Conservation (phyloP, 2,113 vertebrate genomes). For the Gallinago jamesoni region DNA sequence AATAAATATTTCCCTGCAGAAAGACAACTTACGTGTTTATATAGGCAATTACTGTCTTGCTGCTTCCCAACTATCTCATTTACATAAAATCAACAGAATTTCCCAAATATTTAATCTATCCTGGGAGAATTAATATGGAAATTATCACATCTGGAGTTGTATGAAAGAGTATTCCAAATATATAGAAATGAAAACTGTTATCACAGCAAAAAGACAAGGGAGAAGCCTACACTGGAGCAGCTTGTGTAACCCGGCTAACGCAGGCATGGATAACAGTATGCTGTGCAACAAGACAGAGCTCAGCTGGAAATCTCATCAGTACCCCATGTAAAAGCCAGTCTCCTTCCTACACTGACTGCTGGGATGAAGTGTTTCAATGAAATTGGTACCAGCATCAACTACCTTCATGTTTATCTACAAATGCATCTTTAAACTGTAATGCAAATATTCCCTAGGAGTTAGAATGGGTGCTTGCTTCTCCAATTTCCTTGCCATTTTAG, state of each 20-base stretch:
- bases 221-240: not conserved
- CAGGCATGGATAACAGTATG: fast-evolving
- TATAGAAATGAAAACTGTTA: not conserved
- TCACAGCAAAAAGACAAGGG: not conserved
- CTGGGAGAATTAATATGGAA: not conserved
- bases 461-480: not conserved
- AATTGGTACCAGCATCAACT: not conserved
- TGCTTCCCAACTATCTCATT: not conserved
- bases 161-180: not conserved
- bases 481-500: not conserved
- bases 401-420: not conserved
- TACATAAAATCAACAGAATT: not conserved
- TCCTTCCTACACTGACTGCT: not conserved
- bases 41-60: not conserved
- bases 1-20: not conserved
- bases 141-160: not conserved
- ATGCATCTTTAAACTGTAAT: not conserved
- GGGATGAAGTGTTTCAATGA: not conserved
- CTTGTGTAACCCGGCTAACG: not conserved
- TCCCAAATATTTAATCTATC: not conserved
- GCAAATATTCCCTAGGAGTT: not conserved
- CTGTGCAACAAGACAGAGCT: not conserved
- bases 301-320: not conserved
- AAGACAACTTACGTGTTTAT: not conserved
- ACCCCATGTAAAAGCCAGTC: not conserved